Base-by-base conservation (phyloP, 2,888 invertebrate species). In the Barypeithes pellucidus region DNA sequence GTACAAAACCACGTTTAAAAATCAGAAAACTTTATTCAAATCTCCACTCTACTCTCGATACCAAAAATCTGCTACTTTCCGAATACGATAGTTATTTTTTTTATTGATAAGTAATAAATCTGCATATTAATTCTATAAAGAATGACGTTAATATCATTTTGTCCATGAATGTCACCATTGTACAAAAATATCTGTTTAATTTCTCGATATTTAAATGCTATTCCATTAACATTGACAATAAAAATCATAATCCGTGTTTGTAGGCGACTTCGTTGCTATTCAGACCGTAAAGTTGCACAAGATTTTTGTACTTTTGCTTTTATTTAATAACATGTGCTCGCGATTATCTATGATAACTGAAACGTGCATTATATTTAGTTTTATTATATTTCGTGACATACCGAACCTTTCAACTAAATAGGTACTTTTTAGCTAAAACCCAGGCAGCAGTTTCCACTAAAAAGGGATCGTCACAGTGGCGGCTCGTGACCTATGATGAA, bases 271-370 rank as follows among this genome's bases (percentile, higher is more conserved):
- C 8, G 54, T 54, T 54, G 54, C 54, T 54, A 54, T 54, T 54
- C 54, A 54, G 54, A 54, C 54, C 54, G 54, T 54, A 54, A 54
- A 54, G 54, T 54, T 54, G 33, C 54, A 54, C 33, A 54, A 54
- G 54, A 54, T 50, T 54, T 33, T 54, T 54, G 33, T 54, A 54
- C 54, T 54, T 54, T 54, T 54, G 54, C 54, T 54, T 54, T 54
- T 33, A 54, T 54, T 54, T 54, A 54, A 54, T 33, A 33, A 54
- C 24, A 24, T 50, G 50, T 50, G 50, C 24, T 22, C 12, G 50
- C 3, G 5, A 11, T 22, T 50, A 12, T 24, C 16, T 22, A 50
- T 12, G n/a, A 24, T 22, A 50, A 22, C 50, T 24, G 9, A n/a
- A n/a, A n/a, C n/a, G n/a, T n/a, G n/a, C n/a, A n/a, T n/a, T n/a